Evolutionary conservation across 2,797 vertebrate species (phyloP), one percentile per base, ranked within the genome.

Genomic region (Tachyglossus aculeatus): DNA sequence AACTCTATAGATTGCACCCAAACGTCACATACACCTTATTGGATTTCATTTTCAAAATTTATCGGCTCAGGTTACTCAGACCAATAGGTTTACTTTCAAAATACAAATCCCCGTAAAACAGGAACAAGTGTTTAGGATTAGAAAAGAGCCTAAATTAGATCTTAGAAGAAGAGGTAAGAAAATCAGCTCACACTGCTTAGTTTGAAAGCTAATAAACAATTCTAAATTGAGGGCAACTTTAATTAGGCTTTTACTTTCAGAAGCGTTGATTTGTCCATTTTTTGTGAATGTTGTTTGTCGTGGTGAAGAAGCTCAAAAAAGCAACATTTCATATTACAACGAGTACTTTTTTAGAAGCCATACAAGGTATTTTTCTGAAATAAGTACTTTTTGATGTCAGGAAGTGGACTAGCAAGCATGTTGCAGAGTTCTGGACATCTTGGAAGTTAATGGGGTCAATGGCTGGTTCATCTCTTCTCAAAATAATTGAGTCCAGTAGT

Each of bases 261-360:
- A 37, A 56, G 39, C 48, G 19, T 52, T 74, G 44, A 64, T 33
- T 56, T 56, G 21, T 21, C 36, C 16, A 67, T 19, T 33, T 51
- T 74, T 66, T 57, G 64, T 67, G 25, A 21, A 11, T 47, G 9
- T 57, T 51, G 14, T 37, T 13, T 18, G 25, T 40, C 54, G 59
- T 51, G 70, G 62, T 57, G 18, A 54, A 66, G 24, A 3, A n/a
- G n/a, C n/a, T n/a, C 33, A 51, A 70, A 55, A 70, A 51, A 59
- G 56, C 32, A 70, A 50, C 37, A 62, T 63, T 70, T 66, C 43
- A 32, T 78, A 77, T 71, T 29, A 45, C 67, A 74, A 76, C 72
- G 33, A 81, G 41, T 44, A 55, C 45, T 59, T 81, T 51, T 71
- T 43, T 57, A 75, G 58, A 64, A 29, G 4, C 47, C 9, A 52